Conservation (phyloP, 2,888 invertebrate species). For the Cyrtodaria siliqua region DNA sequence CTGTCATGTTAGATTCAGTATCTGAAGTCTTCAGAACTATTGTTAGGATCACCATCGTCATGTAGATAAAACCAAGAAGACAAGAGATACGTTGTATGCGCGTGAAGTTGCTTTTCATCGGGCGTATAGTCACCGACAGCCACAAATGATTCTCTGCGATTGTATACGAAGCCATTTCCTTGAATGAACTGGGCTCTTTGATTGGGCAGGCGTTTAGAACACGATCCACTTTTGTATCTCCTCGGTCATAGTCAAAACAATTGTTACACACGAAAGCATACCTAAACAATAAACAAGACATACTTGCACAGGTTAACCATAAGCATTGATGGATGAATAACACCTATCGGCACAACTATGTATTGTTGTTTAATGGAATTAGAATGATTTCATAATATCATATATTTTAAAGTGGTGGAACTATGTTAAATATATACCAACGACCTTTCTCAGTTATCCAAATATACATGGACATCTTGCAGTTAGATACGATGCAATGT, state of each 20-base stretch:
- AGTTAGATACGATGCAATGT: too few relatives aligned
- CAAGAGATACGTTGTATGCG: conserved; percentile 80
- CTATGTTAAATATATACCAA: too few relatives aligned
- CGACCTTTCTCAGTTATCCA: too few relatives aligned
- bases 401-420: too few relatives aligned
- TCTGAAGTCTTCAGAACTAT: conserved; percentile 64
- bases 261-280: conserved; percentile 80
- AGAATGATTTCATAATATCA: too few relatives aligned
- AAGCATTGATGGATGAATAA: too few relatives aligned
- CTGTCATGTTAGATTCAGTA: conserved; percentile 38
- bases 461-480: too few relatives aligned
- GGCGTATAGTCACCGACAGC: conserved; percentile 86
- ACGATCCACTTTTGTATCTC: conserved; percentile 85
- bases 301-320: too few relatives aligned
- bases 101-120: conserved; percentile 85
- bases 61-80: conserved; percentile 70
- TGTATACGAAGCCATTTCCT: conserved; percentile 83
- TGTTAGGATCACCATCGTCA: conserved; percentile 76
- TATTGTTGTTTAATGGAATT: too few relatives aligned
- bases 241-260: conserved; percentile 86
- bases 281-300: too few relatives aligned
- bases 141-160: conserved; percentile 86
- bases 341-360: too few relatives aligned
- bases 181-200: conserved; percentile 83
- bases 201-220: conserved; percentile 83